Conservation (phyloP, 2,797 vertebrate species). For the Cyclopterus lumpus region DNA sequence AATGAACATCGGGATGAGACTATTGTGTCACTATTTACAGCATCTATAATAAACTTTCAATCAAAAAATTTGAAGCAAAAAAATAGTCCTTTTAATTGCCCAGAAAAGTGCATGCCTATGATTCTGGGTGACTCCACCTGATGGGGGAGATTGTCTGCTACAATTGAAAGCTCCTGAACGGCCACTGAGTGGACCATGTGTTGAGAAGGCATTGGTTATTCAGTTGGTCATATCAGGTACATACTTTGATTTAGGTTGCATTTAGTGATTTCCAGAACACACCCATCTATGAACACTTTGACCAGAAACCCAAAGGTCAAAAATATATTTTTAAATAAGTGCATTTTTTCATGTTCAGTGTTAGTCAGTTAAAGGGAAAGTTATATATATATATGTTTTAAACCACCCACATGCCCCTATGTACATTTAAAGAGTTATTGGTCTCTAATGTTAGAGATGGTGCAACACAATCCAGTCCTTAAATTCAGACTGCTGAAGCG, state of each 20-base stretch:
- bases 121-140: conserved; percentile 1
- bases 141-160: conserved; percentile 7
- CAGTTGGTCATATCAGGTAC: neutral
- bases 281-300: neutral
- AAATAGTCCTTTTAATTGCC: neutral
- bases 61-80: no score
- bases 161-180: neutral
- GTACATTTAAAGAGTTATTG: neutral
- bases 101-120: neutral
- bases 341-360: neutral
- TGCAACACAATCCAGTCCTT: neutral
- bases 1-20: neutral
- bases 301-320: neutral
- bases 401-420: neutral
- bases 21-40: neutral
- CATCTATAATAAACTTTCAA: neutral
- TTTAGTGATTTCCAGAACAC: neutral
- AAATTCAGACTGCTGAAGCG: neutral
- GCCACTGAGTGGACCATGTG: neutral
- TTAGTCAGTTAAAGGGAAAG: neutral
- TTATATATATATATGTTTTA: neutral
- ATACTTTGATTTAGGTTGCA: neutral
- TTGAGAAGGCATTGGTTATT: neutral
- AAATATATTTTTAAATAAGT: neutral
- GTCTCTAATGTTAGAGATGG: neutral